Conservation (phyloP, 2,888 invertebrate species). For the Chironomus riparius region DNA sequence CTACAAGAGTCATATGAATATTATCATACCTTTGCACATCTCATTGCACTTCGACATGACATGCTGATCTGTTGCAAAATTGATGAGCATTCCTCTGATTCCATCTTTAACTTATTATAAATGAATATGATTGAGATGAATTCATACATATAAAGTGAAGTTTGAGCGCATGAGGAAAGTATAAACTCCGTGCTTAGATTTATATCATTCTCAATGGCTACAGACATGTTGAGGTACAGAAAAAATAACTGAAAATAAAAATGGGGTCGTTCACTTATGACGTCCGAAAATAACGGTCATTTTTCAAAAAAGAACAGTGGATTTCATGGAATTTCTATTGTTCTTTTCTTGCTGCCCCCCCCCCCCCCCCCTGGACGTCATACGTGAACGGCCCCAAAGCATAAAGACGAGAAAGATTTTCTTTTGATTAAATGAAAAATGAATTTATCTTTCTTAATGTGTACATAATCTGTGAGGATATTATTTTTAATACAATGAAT, state of each 20-base stretch:
- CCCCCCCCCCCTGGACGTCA: too few relatives aligned
- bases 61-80: background rate
- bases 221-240: background rate
- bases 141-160: background rate
- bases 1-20: too few relatives aligned
- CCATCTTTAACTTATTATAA: background rate
- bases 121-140: slow-evolving; percentile 5
- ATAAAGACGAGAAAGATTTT: too few relatives aligned
- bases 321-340: too few relatives aligned
- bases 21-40: background rate
- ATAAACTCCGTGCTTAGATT: background rate
- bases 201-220: background rate
- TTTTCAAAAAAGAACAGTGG: too few relatives aligned
- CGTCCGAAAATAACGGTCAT: too few relatives aligned
- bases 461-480: too few relatives aligned
- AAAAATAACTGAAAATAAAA: background rate
- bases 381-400: too few relatives aligned
- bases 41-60: background rate
- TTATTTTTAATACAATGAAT: background rate
- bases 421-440: too few relatives aligned
- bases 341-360: too few relatives aligned
- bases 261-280: too few relatives aligned
- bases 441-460: too few relatives aligned
- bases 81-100: background rate
- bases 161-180: background rate